Conservation (phyloP, 2,797 vertebrate species). For the Eupleurogrammus muticus region DNA sequence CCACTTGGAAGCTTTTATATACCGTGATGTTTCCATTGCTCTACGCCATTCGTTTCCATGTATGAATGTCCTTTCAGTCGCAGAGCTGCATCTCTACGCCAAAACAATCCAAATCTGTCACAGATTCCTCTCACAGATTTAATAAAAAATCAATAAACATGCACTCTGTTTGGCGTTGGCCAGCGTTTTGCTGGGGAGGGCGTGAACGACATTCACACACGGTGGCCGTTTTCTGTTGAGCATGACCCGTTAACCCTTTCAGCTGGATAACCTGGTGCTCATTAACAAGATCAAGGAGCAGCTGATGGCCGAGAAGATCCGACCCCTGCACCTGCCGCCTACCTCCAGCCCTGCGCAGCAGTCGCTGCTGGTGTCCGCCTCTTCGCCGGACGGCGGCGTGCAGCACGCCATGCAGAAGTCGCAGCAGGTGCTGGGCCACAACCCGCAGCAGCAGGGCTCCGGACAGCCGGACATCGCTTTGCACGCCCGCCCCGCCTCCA, state of each 20-base stretch:
- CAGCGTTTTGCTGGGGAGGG: conserved; percentile 28
- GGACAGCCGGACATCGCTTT: conserved; percentile 94
- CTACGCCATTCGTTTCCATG: conserved; percentile 59
- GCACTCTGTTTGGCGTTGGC: conserved; percentile 9
- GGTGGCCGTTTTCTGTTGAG: conserved; percentile 78
- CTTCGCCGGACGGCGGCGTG: conserved; percentile 85
- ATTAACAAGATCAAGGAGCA: conserved; percentile 99
- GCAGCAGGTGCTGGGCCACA: conserved; percentile 89
- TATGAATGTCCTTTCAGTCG: conserved; percentile 71
- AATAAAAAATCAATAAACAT: not conserved
- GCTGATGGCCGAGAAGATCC: conserved; percentile 99
- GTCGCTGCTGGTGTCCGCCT: conserved; percentile 89
- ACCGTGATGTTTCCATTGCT: conserved; percentile 25
- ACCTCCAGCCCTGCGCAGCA: conserved; percentile 94
- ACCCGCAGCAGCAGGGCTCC: conserved; percentile 89
- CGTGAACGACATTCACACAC: conserved; percentile 73
- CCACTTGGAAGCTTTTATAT: conserved; percentile 6
- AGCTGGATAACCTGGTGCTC: conserved; percentile 99
- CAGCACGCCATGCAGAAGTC: conserved; percentile 94
- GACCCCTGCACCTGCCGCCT: conserved; percentile 94
- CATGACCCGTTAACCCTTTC: conserved; percentile 80
- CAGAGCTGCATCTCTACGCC: conserved; percentile 26
- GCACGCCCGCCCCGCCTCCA: conserved; percentile 92
- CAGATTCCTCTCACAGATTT: not conserved
- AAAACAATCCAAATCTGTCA: not conserved